Evolutionary conservation across 2,113 vertebrate genomes (phyloP).

Genomic region (Mobula hypostoma): DNA sequence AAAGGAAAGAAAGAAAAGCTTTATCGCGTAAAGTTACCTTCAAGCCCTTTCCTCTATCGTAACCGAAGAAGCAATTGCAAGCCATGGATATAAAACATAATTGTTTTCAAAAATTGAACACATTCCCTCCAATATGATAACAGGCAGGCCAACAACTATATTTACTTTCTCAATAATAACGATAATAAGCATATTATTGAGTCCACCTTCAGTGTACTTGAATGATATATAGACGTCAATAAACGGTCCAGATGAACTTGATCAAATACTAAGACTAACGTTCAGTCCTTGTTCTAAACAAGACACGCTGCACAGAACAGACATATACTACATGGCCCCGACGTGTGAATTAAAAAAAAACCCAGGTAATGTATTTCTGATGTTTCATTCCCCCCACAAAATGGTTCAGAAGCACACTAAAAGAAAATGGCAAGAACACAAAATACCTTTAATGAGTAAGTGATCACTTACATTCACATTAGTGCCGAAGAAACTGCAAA

Average conservation of each 20-base stretch:
- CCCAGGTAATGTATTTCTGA: not conserved
- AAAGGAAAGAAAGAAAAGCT: not conserved
- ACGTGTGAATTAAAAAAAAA: not conserved
- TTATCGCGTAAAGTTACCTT: not conserved
- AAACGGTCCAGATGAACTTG: constrained; percentile 57
- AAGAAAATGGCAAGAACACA: not conserved
- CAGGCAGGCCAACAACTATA: not conserved
- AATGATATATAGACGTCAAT: constrained; percentile 43
- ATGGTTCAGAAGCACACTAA: not conserved
- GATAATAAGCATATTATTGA: not conserved
- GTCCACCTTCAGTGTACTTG: not conserved
- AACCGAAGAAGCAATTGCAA: not conserved
- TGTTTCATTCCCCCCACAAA: not conserved
- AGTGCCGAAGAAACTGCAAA: constrained; percentile 7
- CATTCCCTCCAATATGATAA: not conserved
- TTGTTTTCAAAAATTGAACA: not conserved
- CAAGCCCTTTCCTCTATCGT: not conserved
- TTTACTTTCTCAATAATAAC: not conserved
- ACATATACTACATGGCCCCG: not conserved
- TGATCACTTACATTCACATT: not conserved
- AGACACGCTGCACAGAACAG: constrained; percentile 50
- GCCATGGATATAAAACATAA: not conserved
- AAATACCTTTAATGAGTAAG: not conserved
- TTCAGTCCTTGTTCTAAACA: constrained; percentile 55
- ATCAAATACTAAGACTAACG: constrained; percentile 57